Evolutionary conservation across 2,113 vertebrate species (phyloP).

Genomic region (Ploceus nigricollis): DNA sequence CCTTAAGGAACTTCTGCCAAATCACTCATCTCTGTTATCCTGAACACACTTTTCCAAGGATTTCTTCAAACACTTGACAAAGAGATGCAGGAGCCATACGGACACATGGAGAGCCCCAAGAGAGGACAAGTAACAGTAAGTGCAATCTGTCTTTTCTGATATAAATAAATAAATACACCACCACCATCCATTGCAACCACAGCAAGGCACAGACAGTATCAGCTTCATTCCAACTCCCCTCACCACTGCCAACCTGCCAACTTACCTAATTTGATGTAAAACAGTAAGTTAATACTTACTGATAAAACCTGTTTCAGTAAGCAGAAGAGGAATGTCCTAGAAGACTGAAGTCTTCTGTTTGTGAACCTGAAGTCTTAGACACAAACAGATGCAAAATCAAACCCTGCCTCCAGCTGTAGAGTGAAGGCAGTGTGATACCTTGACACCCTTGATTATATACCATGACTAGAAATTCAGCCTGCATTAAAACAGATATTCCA

Average conservation of each 20-base stretch:
- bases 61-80: neutral
- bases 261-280: neutral
- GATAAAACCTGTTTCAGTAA: neutral
- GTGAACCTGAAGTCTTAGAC: neutral
- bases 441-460: neutral
- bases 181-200: neutral
- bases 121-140: neutral
- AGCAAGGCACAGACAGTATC: neutral
- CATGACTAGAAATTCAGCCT: neutral
- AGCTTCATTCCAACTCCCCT: neutral
- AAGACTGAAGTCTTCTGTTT: neutral
- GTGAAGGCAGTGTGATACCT: neutral
- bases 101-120: neutral
- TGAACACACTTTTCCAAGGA: neutral
- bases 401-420: neutral
- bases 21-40: neutral
- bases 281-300: neutral
- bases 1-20: neutral
- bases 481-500: neutral
- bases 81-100: neutral
- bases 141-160: neutral
- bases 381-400: neutral
- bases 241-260: neutral
- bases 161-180: neutral
- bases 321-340: neutral